Evolutionary conservation across 53 echinoderm and acorn worm species (phyloP).

Genomic region (Paelopatides confundens): DNA sequence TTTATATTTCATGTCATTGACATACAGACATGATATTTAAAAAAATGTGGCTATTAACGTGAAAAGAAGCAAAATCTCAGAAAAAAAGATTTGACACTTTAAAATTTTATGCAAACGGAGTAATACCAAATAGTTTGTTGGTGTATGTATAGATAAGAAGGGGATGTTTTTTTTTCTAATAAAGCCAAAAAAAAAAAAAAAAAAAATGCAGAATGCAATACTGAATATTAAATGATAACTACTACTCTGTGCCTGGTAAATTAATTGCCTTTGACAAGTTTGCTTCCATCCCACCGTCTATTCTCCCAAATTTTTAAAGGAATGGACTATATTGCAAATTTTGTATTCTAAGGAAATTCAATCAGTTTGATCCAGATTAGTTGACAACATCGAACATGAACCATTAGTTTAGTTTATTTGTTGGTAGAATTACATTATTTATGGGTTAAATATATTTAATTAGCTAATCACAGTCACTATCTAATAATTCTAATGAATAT

Average conservation of each 20-base stretch:
- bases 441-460: too few relatives aligned
- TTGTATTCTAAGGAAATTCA: not conserved
- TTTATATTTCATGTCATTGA: too few relatives aligned
- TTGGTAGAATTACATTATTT: too few relatives aligned
- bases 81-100: too few relatives aligned
- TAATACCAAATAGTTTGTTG: too few relatives aligned
- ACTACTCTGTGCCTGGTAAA: slow-evolving; percentile 26
- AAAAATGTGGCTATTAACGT: too few relatives aligned
- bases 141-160: not conserved
- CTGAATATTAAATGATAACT: not conserved
- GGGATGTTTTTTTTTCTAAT: not conserved
- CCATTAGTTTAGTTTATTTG: too few relatives aligned
- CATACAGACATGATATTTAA: too few relatives aligned
- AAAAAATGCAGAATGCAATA: not conserved
- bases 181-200: not conserved
- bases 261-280: slow-evolving; percentile 9
- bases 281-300: slow-evolving; percentile 45
- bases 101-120: too few relatives aligned
- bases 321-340: not conserved
- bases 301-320: not conserved
- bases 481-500: not conserved
- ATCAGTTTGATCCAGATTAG: not conserved
- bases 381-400: too few relatives aligned
- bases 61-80: too few relatives aligned
- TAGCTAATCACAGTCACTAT: too few relatives aligned